These are phyloP conservation scores for Mesorhabditis sp. DNA, from an alignment of 2,888 invertebrate genomes.

Conservation along the genomic window DNA sequence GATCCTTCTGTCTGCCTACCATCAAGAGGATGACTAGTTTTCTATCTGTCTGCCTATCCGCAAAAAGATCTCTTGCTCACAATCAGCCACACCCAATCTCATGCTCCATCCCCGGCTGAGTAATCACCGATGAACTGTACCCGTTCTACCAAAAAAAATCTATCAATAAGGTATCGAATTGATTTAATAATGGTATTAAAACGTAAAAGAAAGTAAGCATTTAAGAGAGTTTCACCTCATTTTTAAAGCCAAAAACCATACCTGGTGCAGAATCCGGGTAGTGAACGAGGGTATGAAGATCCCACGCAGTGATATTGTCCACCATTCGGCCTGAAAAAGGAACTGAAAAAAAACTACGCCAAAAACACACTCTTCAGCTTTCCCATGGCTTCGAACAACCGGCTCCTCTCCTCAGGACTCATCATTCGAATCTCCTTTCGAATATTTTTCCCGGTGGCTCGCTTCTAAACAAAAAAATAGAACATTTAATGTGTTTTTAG, in stretches of 20 bases:
- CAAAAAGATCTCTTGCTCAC: too few species aligned
- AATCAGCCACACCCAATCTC: too few species aligned
- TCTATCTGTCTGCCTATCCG: too few species aligned
- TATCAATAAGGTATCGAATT: neutral
- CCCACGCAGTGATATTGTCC: constrained; percentile 55
- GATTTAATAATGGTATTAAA: neutral
- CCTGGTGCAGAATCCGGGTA: constrained; percentile 54
- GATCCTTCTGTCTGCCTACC: too few species aligned
- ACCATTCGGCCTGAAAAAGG: constrained; percentile 22
- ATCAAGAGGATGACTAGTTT: too few species aligned
- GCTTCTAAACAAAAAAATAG: constrained; percentile 18
- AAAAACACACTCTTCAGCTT: constrained; percentile 30
- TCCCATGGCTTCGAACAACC: constrained; percentile 48
- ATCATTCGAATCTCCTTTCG: constrained; percentile 49
- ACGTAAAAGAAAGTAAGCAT: neutral
- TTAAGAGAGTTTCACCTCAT: constrained; percentile 6
- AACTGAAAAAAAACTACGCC: neutral
- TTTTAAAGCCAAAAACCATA: constrained; percentile 11
- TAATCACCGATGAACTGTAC: too few species aligned
- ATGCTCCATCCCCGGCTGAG: too few species aligned
- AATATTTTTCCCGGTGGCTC: constrained; percentile 31
- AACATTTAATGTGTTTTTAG: neutral
- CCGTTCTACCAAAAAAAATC: too few species aligned
- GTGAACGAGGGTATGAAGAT: constrained; percentile 51
- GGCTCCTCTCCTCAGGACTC: constrained; percentile 31